Evolutionary conservation across 2,797 vertebrate genomes (phyloP), one percentile per base, ranked within the genome.

Genomic region (Coregonus sp.): DNA sequence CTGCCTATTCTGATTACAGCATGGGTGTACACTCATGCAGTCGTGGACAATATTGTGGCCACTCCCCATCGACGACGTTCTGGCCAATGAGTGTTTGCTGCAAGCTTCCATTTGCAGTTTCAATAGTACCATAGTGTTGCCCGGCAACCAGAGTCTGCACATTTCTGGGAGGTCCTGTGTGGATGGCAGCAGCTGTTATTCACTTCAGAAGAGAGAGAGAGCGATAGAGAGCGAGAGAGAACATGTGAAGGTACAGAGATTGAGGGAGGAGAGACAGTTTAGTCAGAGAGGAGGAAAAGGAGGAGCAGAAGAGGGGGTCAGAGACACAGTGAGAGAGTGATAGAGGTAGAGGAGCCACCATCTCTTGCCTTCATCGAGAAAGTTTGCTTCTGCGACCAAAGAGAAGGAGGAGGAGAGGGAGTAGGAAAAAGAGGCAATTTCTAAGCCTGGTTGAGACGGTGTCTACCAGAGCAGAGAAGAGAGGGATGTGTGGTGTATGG

Each of bases 51-150:
- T 80, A 86, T 78, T 85, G 86, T 82, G 79, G 78, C 83, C 89
- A 91, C 92, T 85, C 91, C 92, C 84, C 37, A 63, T 84, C 51
- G 47, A 3, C 78, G 40, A 47, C 72, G 29, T 2, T 63, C 59
- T 29, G 15, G 65, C 93, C 93, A 93, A 93, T 93, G 85, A 4
- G 80, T 65, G 73, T 77, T 87, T 89, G 85, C 91, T 89, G 90
- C 78, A 1, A 51, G 86, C 87, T 91, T 92, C 93, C 95, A 92
- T 94, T 91, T 91, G 91, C 95, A 94, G 94, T 94, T 95, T 94
- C 91, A 89, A 94, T 94, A 93, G 92, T 94, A 94, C 92, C 91
- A 91, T 90, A 90, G 90, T 86, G 95, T 96, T 93, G 91, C 95
- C 93, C 72, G 84, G 95, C 94, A 96, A 97, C 95, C 81, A 5